Percentiles rank a stretch among this genome's conserved stretches.
phyloP scores from a whole-genome alignment of 2,113 vertebrate genomes.

The Pluvialis apricaria region DNA sequence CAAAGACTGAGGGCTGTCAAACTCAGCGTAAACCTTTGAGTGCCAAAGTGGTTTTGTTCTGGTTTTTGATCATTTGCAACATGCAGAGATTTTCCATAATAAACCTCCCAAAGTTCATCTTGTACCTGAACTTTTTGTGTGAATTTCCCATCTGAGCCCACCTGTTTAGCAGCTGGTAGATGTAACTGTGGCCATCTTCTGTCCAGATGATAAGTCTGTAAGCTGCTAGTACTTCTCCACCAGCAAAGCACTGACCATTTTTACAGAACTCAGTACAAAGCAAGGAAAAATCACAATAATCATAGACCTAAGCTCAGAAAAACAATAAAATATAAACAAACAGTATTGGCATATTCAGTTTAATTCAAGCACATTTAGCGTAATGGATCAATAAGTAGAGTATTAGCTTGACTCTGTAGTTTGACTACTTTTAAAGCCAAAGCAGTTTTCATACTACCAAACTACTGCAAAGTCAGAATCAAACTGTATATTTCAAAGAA shows the following conservation, averaged over 20 bases:
- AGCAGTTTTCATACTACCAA: background rate
- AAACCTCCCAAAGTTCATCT: constrained; percentile 77
- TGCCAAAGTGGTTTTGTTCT: constrained; percentile 80
- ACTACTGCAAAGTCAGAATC: background rate
- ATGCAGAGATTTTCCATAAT: constrained; percentile 77
- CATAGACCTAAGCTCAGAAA: constrained; percentile 72
- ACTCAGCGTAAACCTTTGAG: constrained; percentile 72
- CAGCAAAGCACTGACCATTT: constrained; percentile 67
- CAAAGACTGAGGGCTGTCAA: constrained; percentile 74
- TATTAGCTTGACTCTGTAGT: background rate
- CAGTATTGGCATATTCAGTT: background rate
- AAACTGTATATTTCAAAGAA: background rate
- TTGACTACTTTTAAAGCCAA: background rate
- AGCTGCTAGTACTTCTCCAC: constrained; percentile 78
- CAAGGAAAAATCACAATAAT: constrained; percentile 81
- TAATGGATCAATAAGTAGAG: background rate
- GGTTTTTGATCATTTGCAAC: constrained; percentile 79
- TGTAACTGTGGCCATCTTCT: constrained; percentile 76
- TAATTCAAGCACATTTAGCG: background rate
- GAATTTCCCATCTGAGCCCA: constrained; percentile 76
- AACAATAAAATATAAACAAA: background rate
- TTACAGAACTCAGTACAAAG: constrained; percentile 71
- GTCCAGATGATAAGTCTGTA: constrained; percentile 81
- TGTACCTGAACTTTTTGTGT: constrained; percentile 76
- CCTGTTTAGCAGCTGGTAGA: constrained; percentile 89